Evolutionary conservation across 2,113 vertebrate species (phyloP), one percentile per base, ranked within the genome.

Genomic region (Otolemur garnettii): DNA sequence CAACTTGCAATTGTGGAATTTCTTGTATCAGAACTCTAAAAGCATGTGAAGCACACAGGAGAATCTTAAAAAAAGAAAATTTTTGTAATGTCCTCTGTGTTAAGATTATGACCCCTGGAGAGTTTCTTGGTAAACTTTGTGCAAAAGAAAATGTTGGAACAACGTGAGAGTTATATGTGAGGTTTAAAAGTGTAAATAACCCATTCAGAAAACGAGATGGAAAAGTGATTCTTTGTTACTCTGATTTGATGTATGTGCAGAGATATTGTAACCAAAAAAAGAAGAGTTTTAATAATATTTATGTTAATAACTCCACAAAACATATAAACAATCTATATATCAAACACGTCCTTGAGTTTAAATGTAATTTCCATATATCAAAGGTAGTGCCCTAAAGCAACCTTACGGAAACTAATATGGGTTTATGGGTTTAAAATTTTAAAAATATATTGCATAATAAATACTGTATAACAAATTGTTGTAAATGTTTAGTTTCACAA

Each of bases 401-500:
- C 57, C 81, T 83, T 88, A 81, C 79, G 50, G 42, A 90, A 96
- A 93, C 26, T 66, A 87, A 74, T 78, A 35, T 87, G 42, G 19
- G 4, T 64, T 45, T 45, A 45, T 82, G 24, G 22, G 92, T 97
- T 96, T 95, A 87, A 14, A 83, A 64, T 90, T 95, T 82, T 2
- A 93, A 90, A 94, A 85, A 4, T 77, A 79, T 85, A 85, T 80
- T 83, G 33, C 83, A 72, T 62, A 80, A 89, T 88, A 96, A 90
- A 89, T 87, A 80, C 69, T 22, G 80, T 38, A 55, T 80, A 53
- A 68, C 75, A 90, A 77, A 84, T 78, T 84, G 22, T 62, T 69
- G 14, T 91, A 83, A 95, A 84, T 92, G 55, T 87, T 93, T 80
- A 92, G 45, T 87, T 94, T 96, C 22, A 83, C 30, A 71, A n/a